Evolutionary conservation across 2,797 vertebrate species (phyloP), one percentile per base, ranked within the genome.

Genomic region (Bucorvus abyssinicus): DNA sequence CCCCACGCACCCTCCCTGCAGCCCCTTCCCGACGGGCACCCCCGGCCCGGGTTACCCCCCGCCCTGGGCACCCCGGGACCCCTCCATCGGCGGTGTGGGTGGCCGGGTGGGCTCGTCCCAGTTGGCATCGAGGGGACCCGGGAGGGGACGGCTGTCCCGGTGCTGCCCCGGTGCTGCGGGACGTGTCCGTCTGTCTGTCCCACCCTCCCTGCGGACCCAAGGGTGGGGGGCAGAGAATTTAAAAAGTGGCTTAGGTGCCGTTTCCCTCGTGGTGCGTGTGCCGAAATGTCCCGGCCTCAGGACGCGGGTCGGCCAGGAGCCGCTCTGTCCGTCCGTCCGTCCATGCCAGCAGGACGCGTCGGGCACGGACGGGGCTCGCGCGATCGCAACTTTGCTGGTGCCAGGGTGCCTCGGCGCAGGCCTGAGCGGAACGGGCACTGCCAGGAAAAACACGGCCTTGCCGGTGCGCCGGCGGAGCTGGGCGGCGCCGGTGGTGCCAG

Each of bases 281-380:
- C 34, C 2, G 23, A 17, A 57, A 2, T 9, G 1, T 14, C 67
- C 21, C 3, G 6, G 27, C 38, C 38, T 45, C 30, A 0, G 65
- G 30, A 6, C 7, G 4, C 1, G 59, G 74, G 47, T 18, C 7
- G 4, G 10, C 47, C 6, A 2, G 11, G 67, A 79, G 15, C 60
- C 3, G 13, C 81, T 26, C 74, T 1, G 11, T 21, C 55, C 4
- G 21, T 68, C 84, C 9, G 19, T 71, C 79, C 2, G 29, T 44
- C 68, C 21, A 14, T 14, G 20, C 56, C 75, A 3, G 38, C 11
- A 5, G 52, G 57, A 36, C 27, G 6, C 2, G 68, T 10, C n/a
- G 42, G 47, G 47, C 15, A 14, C 1, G 40, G 60, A 67, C 7
- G 32, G 42, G 36, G 47, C n/a, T n/a, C n/a, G n/a, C n/a, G n/a